phyloP scores from a whole-genome alignment of 2,888 invertebrate genomes.

The Nasonovia ribisnigri region DNA sequence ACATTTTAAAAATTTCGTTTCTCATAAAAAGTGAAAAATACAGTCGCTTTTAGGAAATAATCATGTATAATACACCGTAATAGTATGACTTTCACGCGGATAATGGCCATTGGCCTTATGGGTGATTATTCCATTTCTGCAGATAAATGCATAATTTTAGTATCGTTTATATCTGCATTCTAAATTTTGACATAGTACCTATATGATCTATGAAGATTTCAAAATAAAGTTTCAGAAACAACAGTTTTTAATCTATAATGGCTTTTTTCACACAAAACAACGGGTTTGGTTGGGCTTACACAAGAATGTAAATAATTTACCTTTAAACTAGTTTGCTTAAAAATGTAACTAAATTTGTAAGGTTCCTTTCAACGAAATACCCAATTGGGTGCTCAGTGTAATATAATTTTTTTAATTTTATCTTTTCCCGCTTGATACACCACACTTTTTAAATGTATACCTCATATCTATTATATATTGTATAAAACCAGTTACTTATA shows the following conservation, averaged over 20 bases:
- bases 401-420: background rate
- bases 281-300: background rate
- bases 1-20: background rate
- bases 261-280: background rate
- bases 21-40: background rate
- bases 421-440: background rate
- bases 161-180: background rate
- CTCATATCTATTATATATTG: background rate
- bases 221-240: background rate
- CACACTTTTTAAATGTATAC: background rate
- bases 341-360: background rate
- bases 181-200: no score
- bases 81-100: background rate
- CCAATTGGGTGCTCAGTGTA: background rate
- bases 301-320: background rate
- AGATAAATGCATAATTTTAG: no score
- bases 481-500: background rate
- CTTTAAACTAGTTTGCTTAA: background rate
- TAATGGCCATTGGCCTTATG: background rate
- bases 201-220: no score
- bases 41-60: background rate
- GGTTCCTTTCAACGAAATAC: background rate
- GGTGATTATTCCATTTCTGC: background rate
- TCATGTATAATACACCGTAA: background rate
- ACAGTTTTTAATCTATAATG: background rate